A percentile compares a stretch with the other conserved stretches of the same genome.
Evolutionary conservation across 2,797 vertebrate species (phyloP).

Genomic region (Oreonectes daqikongensis): DNA sequence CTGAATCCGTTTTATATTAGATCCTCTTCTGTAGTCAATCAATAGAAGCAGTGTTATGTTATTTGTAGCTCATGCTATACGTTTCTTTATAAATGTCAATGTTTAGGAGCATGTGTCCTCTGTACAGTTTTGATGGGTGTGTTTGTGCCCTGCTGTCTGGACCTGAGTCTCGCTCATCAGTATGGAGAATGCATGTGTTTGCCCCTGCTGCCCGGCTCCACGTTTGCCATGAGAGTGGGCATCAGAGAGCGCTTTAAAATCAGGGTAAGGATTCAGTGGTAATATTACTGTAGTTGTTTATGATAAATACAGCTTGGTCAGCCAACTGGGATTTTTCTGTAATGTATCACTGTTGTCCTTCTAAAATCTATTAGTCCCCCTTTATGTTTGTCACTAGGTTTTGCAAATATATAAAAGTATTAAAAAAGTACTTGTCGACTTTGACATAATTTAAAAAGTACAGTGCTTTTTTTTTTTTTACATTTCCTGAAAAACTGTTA

Average conservation of each 20-base stretch:
- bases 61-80: background rate
- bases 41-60: background rate
- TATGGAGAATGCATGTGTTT: slow-evolving; percentile 83
- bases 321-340: too few relatives aligned
- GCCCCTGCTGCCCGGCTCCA: slow-evolving; percentile 83
- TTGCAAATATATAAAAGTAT: too few relatives aligned
- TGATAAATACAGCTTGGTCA: background rate
- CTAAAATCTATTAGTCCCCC: too few relatives aligned
- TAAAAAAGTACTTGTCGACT: too few relatives aligned
- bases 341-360: too few relatives aligned
- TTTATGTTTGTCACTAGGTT: too few relatives aligned
- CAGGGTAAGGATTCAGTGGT: slow-evolving; percentile 70
- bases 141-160: slow-evolving; percentile 77
- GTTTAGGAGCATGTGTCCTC: background rate
- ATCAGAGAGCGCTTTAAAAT: slow-evolving; percentile 86
- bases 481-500: too few relatives aligned
- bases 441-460: too few relatives aligned
- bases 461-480: too few relatives aligned
- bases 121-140: slow-evolving; percentile 78
- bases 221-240: slow-evolving; percentile 83
- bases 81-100: background rate
- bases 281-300: background rate
- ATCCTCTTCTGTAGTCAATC: background rate
- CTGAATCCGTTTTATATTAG: background rate
- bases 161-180: slow-evolving; percentile 80